Percentiles rank a stretch among this genome's conserved stretches.
phyloP scores from a whole-genome alignment of 2,888 invertebrate species.

The Brachycybe producta region DNA sequence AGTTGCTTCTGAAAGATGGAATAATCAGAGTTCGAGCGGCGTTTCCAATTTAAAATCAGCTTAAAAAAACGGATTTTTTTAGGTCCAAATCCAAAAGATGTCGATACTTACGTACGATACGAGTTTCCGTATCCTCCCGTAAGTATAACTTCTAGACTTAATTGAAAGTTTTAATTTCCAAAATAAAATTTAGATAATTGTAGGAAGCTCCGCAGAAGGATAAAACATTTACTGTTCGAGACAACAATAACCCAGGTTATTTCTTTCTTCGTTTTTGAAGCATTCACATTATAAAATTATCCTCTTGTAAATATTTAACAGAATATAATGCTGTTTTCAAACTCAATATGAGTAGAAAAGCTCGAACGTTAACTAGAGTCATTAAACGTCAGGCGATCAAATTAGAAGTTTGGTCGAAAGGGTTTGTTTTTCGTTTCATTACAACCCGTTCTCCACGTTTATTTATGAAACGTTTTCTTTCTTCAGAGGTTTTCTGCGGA shows the following conservation, averaged over 20 bases:
- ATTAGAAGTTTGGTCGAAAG: slow-evolving; percentile 80
- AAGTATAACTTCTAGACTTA: slow-evolving; percentile 30
- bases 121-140: slow-evolving; percentile 85
- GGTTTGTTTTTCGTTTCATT: slow-evolving; percentile 52
- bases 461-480: slow-evolving; percentile 7
- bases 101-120: slow-evolving; percentile 83
- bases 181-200: slow-evolving; percentile 12
- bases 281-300: too few relatives aligned
- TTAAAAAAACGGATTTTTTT: slow-evolving; percentile 32
- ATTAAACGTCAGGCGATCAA: slow-evolving; percentile 83
- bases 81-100: slow-evolving; percentile 67
- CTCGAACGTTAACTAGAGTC: slow-evolving; percentile 65
- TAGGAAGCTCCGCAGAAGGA: slow-evolving; percentile 45
- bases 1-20: too few relatives aligned
- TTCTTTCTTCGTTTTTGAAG: too few relatives aligned
- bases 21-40: too few relatives aligned
- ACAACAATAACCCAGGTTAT: slow-evolving; percentile 63
- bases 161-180: slow-evolving; percentile 23
- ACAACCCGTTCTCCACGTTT: slow-evolving; percentile 9
- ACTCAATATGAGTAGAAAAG: slow-evolving; percentile 62
- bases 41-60: too few relatives aligned
- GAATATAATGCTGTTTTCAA: slow-evolving; percentile 69
- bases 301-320: too few relatives aligned
- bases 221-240: slow-evolving; percentile 61
- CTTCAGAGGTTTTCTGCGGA: slow-evolving; percentile 87